phyloP scores from a whole-genome alignment of 2,113 vertebrate species.

The Sardina pilchardus region DNA sequence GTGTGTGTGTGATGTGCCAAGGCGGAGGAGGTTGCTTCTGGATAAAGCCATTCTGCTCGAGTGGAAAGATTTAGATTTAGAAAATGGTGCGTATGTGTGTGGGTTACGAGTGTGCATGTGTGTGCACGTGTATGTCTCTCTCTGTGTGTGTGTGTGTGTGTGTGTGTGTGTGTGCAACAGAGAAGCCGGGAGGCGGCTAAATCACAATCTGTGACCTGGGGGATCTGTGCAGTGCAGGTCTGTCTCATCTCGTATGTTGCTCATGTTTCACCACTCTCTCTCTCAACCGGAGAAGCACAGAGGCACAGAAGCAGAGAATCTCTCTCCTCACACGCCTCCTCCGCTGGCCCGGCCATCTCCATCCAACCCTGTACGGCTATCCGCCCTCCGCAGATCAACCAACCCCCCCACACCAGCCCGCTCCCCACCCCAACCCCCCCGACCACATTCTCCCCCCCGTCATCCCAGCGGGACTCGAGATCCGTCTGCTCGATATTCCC shows the following conservation, averaged over 20 bases:
- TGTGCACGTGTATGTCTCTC: neutral
- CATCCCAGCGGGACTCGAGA: neutral
- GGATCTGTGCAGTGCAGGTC: neutral
- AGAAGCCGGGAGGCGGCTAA: neutral
- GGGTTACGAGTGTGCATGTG: neutral
- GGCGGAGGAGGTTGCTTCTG: neutral
- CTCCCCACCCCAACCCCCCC: neutral
- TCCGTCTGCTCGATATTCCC: neutral
- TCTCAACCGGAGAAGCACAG: too few species aligned
- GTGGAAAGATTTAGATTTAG: neutral
- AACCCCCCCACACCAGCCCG: neutral
- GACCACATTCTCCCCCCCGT: neutral
- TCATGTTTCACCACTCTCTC: neutral
- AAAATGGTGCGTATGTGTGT: neutral
- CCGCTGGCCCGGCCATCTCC: neutral
- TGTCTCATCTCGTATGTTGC: neutral
- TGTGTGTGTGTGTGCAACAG: neutral
- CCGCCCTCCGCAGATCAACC: too few species aligned
- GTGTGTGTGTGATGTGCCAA: neutral
- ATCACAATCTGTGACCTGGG: slow-evolving; percentile 3
- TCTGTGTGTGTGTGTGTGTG: neutral
- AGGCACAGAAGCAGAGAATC: neutral
- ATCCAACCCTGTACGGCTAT: neutral
- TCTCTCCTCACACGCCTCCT: neutral
- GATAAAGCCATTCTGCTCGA: neutral